A percentile compares a stretch with the other conserved stretches of the same genome.
phyloP scores from a whole-genome alignment of 2,797 vertebrate genomes.

The Aerospiza tachiro region DNA sequence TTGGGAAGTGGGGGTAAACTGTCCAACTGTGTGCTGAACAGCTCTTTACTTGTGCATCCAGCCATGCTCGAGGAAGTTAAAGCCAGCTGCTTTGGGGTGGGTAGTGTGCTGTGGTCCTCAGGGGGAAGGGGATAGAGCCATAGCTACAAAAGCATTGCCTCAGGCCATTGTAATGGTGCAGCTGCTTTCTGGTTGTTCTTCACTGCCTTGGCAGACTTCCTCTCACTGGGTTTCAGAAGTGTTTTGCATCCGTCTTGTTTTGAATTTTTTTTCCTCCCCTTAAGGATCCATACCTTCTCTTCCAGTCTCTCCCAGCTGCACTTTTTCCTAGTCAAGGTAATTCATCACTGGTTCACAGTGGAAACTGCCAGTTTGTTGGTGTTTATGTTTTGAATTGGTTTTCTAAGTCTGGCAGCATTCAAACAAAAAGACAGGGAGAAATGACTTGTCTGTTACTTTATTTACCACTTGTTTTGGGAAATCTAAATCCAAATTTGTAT shows the following conservation, averaged over 20 bases:
- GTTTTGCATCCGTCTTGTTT: neutral
- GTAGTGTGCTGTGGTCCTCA: neutral
- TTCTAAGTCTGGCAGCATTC: conserved; percentile 39
- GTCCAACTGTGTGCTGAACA: neutral
- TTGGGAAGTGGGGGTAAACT: neutral
- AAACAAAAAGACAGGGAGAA: conserved; percentile 48
- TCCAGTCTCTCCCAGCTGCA: neutral
- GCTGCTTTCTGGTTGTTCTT: neutral
- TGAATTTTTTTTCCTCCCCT: neutral
- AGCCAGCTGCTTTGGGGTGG: neutral
- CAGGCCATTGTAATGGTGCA: neutral
- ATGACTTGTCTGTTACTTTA: conserved; percentile 58
- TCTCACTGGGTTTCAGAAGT: neutral
- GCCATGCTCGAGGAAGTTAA: neutral
- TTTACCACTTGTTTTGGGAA: conserved; percentile 42
- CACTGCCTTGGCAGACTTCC: neutral
- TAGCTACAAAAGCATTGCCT: neutral
- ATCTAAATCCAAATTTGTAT: neutral
- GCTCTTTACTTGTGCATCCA: neutral
- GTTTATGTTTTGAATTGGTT: neutral
- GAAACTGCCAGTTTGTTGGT: neutral
- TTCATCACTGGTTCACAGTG: neutral
- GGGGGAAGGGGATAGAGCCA: neutral
- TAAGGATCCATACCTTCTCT: neutral
- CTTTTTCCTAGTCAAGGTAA: neutral